Conservation (phyloP, 1,140 invertebrate genomes). For the Phthorimaea operculella region DNA sequence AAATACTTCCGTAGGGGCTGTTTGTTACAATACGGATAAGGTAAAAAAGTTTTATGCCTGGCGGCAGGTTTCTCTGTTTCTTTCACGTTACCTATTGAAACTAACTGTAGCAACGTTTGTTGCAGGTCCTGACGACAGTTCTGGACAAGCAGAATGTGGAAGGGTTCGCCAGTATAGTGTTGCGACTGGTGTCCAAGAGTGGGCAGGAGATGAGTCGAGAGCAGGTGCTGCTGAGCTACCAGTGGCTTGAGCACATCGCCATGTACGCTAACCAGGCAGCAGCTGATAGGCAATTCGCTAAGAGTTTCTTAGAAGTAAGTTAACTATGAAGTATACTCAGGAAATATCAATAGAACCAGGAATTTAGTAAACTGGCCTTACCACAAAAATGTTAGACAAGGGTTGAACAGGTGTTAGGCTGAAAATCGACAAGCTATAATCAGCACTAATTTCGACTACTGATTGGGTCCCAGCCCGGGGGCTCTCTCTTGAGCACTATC, state of each 20-base stretch:
- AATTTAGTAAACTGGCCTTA: too few relatives aligned
- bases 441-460: too few relatives aligned
- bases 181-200: conserved; percentile 35
- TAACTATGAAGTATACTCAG: not conserved
- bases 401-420: too few relatives aligned
- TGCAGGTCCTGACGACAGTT: conserved; percentile 47
- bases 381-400: too few relatives aligned
- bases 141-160: conserved; percentile 53
- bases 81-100: not conserved
- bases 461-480: too few relatives aligned
- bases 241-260: conserved; percentile 53
- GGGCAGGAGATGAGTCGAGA: conserved; percentile 32
- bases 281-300: conserved; percentile 42
- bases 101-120: too few relatives aligned
- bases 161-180: conserved; percentile 53
- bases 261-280: conserved; percentile 53
- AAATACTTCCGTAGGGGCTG: conserved; percentile 38
- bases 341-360: too few relatives aligned
- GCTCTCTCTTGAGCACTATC: too few relatives aligned
- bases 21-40: conserved; percentile 57
- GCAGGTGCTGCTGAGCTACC: conserved; percentile 38
- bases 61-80: not conserved
- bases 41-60: conserved; percentile 19
- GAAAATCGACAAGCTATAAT: too few relatives aligned
- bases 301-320: conserved; percentile 47